Conservation (phyloP, 2,797 vertebrate species). For the Pristis pectinata region DNA sequence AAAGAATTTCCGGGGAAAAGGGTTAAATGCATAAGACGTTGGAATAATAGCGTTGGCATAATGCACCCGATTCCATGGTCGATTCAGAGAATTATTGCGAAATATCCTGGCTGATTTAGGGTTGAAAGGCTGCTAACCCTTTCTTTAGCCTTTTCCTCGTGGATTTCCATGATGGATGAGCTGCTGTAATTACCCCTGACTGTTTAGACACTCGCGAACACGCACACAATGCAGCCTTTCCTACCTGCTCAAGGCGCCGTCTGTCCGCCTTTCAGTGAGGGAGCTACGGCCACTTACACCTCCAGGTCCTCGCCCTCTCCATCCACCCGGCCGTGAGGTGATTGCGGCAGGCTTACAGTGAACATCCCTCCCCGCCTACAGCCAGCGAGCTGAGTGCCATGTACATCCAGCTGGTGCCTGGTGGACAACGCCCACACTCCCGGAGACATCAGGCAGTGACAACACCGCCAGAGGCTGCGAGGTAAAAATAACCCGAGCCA, state of each 20-base stretch:
- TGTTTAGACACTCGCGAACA: not conserved
- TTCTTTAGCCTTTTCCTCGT: not conserved
- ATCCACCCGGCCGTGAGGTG: not conserved
- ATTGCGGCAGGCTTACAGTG: not conserved
- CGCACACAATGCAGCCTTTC: not conserved
- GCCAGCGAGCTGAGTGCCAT: not conserved
- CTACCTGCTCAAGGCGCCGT: not conserved
- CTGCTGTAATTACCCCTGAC: not conserved
- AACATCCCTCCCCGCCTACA: not conserved
- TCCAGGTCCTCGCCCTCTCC: not conserved
- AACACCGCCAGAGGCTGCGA: not conserved
- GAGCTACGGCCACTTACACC: not conserved
- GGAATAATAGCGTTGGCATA: not conserved
- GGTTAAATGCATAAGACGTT: not conserved
- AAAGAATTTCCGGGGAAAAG: not conserved
- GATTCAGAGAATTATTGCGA: not conserved
- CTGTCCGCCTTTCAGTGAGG: not conserved
- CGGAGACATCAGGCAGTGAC: not conserved
- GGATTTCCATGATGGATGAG: not conserved
- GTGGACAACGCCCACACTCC: not conserved
- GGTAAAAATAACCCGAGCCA: slow-evolving; percentile 20
- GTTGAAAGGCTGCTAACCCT: not conserved
- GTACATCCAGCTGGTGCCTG: too few species aligned
- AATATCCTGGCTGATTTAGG: not conserved
- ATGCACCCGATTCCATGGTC: not conserved